Evolutionary conservation across 2,797 vertebrate genomes (phyloP).

Genomic region (Trichosurus vulpecula): DNA sequence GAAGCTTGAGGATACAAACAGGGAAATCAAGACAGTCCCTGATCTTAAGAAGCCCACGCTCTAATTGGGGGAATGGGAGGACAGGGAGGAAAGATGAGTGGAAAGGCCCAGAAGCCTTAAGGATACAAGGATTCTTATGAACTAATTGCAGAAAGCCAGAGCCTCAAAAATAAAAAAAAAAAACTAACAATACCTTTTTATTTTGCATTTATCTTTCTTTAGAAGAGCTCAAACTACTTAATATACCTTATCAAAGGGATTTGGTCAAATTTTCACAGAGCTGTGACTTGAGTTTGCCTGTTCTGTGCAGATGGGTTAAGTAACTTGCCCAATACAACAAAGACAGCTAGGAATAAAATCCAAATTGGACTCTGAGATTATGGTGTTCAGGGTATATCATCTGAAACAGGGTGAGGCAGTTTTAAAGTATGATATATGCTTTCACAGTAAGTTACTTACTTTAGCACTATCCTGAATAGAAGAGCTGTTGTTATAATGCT

Average conservation of each 20-base stretch:
- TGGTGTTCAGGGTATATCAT: conserved; percentile 35
- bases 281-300: background rate
- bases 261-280: background rate
- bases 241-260: conserved; percentile 3
- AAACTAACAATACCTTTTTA: conserved; percentile 3
- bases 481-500: conserved; percentile 98
- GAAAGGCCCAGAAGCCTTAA: background rate
- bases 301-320: conserved; percentile 35
- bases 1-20: background rate
- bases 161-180: conserved; percentile 58
- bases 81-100: background rate
- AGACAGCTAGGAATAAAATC: conserved; percentile 52
- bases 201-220: conserved; percentile 15
- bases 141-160: conserved; percentile 41
- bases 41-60: background rate
- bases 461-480: conserved; percentile 95
- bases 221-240: conserved; percentile 28
- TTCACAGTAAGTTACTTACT: conserved; percentile 89
- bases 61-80: background rate
- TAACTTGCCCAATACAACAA: conserved; percentile 21
- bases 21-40: background rate
- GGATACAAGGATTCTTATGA: background rate
- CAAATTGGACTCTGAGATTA: conserved; percentile 26
- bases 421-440: conserved; percentile 49
- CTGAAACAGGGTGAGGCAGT: conserved; percentile 40